phyloP scores from a whole-genome alignment of 92 coral and sea anemone genomes.

The Heteractis magnifica region DNA sequence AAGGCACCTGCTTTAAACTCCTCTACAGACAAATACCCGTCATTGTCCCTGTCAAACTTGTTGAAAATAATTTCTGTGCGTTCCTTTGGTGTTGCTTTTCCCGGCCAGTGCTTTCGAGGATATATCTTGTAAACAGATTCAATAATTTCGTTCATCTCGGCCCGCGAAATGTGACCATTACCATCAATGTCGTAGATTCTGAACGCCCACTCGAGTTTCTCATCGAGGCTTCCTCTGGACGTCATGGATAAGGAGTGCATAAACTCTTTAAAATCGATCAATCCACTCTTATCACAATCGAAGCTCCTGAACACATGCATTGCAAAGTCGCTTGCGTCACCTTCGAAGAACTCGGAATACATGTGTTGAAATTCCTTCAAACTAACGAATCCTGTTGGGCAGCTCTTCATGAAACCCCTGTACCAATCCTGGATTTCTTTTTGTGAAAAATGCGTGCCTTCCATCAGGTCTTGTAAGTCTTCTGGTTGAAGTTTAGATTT shows the following conservation, averaged over 20 bases:
- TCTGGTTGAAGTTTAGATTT: slow-evolving; percentile 77
- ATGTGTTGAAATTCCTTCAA: slow-evolving; percentile 74
- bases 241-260: slow-evolving; percentile 85
- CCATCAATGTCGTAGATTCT: slow-evolving; percentile 89
- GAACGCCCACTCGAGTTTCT: slow-evolving; percentile 97
- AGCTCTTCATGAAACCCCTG: slow-evolving; percentile 89
- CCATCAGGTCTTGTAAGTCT: slow-evolving; percentile 70
- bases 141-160: slow-evolving; percentile 85
- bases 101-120: slow-evolving; percentile 47
- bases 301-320: slow-evolving; percentile 90
- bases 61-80: slow-evolving; percentile 83
- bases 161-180: slow-evolving; percentile 76
- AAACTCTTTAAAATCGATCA: slow-evolving; percentile 91
- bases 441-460: slow-evolving; percentile 72
- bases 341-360: slow-evolving; percentile 90
- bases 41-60: slow-evolving; percentile 75
- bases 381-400: slow-evolving; percentile 77
- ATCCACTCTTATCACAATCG: slow-evolving; percentile 82
- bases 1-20: slow-evolving; percentile 82
- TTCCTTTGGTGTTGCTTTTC: slow-evolving; percentile 59
- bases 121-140: slow-evolving; percentile 75
- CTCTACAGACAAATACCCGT: slow-evolving; percentile 76
- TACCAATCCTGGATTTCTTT: slow-evolving; percentile 92
- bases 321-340: slow-evolving; percentile 88
- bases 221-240: slow-evolving; percentile 88